Conservation (phyloP, 2,888 invertebrate species). For the Plagiodera versicolora region DNA sequence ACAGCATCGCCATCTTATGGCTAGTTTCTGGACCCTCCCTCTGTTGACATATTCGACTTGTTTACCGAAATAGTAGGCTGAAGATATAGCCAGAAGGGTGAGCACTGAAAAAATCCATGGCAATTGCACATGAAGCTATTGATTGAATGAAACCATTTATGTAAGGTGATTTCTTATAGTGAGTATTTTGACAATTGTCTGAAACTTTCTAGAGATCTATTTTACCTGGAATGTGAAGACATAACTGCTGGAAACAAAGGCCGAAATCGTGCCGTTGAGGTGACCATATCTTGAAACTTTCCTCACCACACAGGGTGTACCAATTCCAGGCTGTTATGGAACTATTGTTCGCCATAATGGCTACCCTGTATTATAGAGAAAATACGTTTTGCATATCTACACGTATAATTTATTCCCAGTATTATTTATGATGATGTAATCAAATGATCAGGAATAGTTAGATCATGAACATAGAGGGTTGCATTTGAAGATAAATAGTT, state of each 20-base stretch:
- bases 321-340: conserved; percentile 62
- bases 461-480: no score
- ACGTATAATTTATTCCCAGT: no score
- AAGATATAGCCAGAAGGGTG: conserved; percentile 73
- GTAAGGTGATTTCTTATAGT: no score
- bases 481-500: no score
- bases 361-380: no score
- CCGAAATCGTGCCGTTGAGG: conserved; percentile 73
- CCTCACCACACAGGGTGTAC: conserved; percentile 76
- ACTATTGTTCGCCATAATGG: conserved; percentile 6
- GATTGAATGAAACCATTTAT: no score
- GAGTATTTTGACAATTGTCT: no score
- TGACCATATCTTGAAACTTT: conserved; percentile 72
- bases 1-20: conserved; percentile 67
- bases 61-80: conserved; percentile 80
- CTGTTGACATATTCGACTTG: conserved; percentile 65
- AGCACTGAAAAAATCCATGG: conserved; percentile 55
- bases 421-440: no score
- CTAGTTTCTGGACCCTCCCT: conserved; percentile 63
- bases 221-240: conserved; percentile 69
- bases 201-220: no score
- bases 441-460: no score
- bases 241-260: conserved; percentile 82
- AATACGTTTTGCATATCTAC: no score
- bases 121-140: conserved; percentile 57